These are phyloP conservation scores for Tenthredo amoena DNA, from an alignment of 2,888 invertebrate species.

Conservation along the genomic window DNA sequence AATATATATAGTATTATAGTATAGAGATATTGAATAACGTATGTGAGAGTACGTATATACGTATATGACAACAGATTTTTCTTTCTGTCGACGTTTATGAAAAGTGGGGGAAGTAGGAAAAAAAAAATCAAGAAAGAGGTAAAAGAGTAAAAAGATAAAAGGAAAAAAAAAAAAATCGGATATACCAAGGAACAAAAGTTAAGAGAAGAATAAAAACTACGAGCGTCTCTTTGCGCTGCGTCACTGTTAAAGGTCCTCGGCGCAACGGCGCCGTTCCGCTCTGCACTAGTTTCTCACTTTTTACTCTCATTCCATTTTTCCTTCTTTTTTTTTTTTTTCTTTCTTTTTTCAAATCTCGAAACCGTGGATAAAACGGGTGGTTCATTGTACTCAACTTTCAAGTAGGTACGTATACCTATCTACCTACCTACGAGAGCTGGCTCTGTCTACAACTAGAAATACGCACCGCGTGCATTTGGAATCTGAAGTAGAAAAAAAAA, in stretches of 20 bases:
- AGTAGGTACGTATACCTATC: background rate
- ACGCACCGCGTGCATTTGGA: too few relatives aligned
- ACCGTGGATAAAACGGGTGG: constrained; percentile 40
- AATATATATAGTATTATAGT: too few relatives aligned
- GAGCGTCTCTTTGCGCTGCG: constrained; percentile 7
- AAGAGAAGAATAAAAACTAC: background rate
- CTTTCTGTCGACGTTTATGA: background rate
- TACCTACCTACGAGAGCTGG: background rate
- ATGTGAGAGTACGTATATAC: too few relatives aligned
- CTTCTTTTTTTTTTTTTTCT: background rate
- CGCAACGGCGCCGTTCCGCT: constrained; percentile 24
- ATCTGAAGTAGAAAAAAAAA: background rate
- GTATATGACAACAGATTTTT: background rate
- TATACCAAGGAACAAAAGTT: background rate
- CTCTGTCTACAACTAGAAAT: too few relatives aligned
- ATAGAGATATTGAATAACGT: background rate
- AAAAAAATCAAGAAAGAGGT: background rate
- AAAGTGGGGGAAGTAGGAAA: background rate
- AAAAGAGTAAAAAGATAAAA: background rate
- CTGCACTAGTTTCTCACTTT: constrained; percentile 30
- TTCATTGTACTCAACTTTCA: constrained; percentile 32
- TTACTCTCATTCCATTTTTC: background rate
- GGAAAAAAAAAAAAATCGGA: background rate
- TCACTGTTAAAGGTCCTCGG: constrained; percentile 10
- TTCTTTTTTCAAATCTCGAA: constrained; percentile 31